A percentile compares a stretch with the other conserved stretches of the same genome.
These are phyloP conservation scores for Rhimphoctona megacephalus DNA, from an alignment of 2,888 invertebrate genomes.

Conservation along the genomic window DNA sequence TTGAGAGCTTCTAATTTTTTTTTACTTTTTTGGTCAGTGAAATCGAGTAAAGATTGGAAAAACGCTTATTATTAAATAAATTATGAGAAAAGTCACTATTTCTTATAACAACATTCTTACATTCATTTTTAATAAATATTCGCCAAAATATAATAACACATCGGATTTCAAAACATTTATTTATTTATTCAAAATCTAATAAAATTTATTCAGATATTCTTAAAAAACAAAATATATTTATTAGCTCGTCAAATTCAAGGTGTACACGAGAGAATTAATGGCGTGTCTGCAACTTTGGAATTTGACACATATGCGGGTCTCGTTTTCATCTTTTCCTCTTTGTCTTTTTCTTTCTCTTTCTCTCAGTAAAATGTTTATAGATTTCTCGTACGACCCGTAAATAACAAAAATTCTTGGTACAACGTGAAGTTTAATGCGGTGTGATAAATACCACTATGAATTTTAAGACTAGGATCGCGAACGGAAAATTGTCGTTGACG, in stretches of 20 bases:
- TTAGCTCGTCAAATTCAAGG: slow-evolving; percentile 12
- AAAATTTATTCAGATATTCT: neutral
- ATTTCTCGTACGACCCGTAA: slow-evolving; percentile 55
- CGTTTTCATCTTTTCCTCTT: neutral
- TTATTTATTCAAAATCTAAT: neutral
- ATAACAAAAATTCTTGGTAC: slow-evolving; percentile 53
- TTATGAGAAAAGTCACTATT: neutral
- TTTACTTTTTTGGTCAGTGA: neutral
- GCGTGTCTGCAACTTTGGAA: neutral
- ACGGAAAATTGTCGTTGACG: slow-evolving; percentile 50
- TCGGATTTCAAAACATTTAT: no score
- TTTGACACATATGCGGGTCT: slow-evolving; percentile 50
- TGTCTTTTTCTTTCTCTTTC: neutral
- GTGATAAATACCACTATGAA: slow-evolving; percentile 30
- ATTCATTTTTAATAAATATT: no score
- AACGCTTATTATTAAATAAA: neutral
- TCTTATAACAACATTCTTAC: no score
- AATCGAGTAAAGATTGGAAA: neutral
- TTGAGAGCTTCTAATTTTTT: neutral
- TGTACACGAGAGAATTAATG: slow-evolving; percentile 5
- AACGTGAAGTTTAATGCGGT: slow-evolving; percentile 52
- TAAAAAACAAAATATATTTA: neutral
- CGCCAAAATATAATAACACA: no score
- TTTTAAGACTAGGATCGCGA: slow-evolving; percentile 19
- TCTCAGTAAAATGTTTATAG: slow-evolving; percentile 58